phyloP scores from a whole-genome alignment of 2,113 vertebrate genomes.

The Sturnus vulgaris region DNA sequence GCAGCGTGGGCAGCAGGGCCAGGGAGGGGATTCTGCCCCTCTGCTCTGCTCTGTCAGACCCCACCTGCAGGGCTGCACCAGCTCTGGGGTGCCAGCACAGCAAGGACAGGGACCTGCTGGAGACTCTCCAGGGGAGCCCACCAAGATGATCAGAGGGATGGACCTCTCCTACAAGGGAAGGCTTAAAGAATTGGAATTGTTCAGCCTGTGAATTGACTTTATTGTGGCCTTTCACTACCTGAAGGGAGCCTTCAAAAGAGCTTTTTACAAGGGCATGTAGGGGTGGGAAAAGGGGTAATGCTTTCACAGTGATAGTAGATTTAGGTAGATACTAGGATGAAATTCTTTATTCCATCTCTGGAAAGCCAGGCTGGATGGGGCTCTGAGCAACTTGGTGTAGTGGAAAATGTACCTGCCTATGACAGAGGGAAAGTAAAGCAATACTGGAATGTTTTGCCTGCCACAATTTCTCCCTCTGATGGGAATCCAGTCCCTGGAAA shows the following conservation, averaged over 20 bases:
- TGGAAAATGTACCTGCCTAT: neutral
- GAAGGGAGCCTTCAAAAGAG: neutral
- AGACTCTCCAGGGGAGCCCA: neutral
- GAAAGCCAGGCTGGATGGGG: neutral
- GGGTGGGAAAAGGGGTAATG: neutral
- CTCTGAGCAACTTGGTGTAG: neutral
- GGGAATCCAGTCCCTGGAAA: neutral
- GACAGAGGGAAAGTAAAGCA: neutral
- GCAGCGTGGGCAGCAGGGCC: neutral
- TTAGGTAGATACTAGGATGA: neutral
- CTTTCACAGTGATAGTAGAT: neutral
- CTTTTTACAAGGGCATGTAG: neutral
- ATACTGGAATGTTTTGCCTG: rapidly evolving
- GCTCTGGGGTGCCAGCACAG: neutral
- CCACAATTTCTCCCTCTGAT: neutral
- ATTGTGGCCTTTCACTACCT: neutral
- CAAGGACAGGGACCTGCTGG: neutral
- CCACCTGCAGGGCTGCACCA: too few relatives aligned
- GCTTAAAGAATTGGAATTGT: neutral
- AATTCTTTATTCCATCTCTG: neutral
- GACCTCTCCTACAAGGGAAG: neutral
- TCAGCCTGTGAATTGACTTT: neutral
- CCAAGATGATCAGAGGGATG: neutral
- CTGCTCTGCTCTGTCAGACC: neutral
- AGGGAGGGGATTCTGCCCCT: neutral